Base-by-base conservation (phyloP, 1,140 invertebrate genomes). In the Drosophila willistoni region DNA sequence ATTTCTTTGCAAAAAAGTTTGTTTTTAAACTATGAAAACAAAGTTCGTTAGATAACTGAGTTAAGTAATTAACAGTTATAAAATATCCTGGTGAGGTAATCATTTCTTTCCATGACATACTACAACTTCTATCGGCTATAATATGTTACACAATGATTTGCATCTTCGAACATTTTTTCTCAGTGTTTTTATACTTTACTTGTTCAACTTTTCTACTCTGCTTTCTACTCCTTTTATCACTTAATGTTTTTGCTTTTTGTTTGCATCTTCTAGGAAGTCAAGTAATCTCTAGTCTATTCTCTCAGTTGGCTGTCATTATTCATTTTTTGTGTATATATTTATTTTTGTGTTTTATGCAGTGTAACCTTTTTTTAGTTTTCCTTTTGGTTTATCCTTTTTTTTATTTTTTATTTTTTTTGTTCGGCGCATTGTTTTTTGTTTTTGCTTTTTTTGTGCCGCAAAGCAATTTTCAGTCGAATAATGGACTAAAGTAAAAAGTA, bases 391-490 rank as follows among this genome's bases (percentile, higher is more conserved):
- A 51, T 51, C 19, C 44, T 47, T 47, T 47, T 17, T 22, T 2
- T 22, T 25, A 25, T 25, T 25, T 25, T 5, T 14, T 14, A 19
- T 19, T 17, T 51, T 41, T 61, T 33, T 39, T 60, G 14, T 62
- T 22, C 79, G 70, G 72, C 83, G 84, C 84, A 79, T 86, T 86
- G 83, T 86, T 86, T 86, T 75, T 39, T 39, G 10, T 3, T 39
- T 29, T 7, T 29, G 29, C 29, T 29, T 75, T 81, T 51, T 51
- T 19, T 51, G 44, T 51, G 70, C 82, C 82, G 83, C 87, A 86
- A 87, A 86, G 83, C 83, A 86, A 86, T 86, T 86, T 86, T 86
- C 79, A 77, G 78, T 79, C 83, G 79, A 77, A 86, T 86, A 86
- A 86, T 86, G 87, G 83, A 86, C 84, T 83, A 69, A 80, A 86